Base-by-base conservation (phyloP, 2,888 invertebrate genomes). In the Euproctis similis region DNA sequence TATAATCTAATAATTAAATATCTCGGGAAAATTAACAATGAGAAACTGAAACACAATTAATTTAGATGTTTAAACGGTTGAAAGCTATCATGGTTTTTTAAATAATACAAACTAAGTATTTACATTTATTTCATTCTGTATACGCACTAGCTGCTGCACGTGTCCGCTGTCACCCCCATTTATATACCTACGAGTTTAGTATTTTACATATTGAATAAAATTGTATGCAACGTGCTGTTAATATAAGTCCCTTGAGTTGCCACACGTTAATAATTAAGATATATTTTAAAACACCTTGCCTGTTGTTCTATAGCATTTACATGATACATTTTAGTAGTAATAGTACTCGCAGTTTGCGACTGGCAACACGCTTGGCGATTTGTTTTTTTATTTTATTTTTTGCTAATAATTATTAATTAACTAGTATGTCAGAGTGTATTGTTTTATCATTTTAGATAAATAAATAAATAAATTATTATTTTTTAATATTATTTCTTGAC, bases 391-490 rank as follows among this genome's bases (percentile, higher is more conserved):
- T 53, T 64, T 52, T 47, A 53, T 61, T 64, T 52, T 59, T 63
- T 57, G 59, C 48, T 57, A 36, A 29, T 70, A 56, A 64, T 63
- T 57, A 59, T 47, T 57, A 36, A 29, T 70, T 55, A 64, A 59
- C 71, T 69, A 51, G 61, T 61, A 65, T 66, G 70, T 21, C 6
- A 14, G 4, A 4, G 4, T 14, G 60, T 74, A 69, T 68, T 72
- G 64, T 75, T 73, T 21, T 71, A 78, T 76, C 69, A 57, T 75
- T 14, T 66, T 77, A 77, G 72, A 72, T 81, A 78, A n/a, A n/a
- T n/a, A n/a, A n/a, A n/a, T n/a, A n/a, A n/a, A n/a, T n/a, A n/a
- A 77, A 76, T 77, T 75, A 77, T 78, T 78, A 77, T 77, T 75
- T 63, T n/a, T 67, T 69, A 72, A 74, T 71, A 71, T 77, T 72